These are phyloP conservation scores for Philereme transversata DNA, from an alignment of 2,888 invertebrate genomes.

Conservation along the genomic window DNA sequence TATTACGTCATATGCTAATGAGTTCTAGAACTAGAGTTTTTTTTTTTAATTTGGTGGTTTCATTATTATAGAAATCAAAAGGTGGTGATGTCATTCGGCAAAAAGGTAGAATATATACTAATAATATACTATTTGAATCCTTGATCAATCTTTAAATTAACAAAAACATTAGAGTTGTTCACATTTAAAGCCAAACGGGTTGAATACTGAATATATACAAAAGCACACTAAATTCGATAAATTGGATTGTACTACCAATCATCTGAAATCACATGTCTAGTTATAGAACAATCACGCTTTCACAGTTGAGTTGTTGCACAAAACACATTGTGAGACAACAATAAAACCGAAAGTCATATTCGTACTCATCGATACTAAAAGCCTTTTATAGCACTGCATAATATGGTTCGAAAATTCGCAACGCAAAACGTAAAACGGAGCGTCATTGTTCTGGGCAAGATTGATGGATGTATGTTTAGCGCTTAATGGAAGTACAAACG, in stretches of 20 bases:
- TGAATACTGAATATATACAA: neutral
- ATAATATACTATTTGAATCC: conserved; percentile 3
- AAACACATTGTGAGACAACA: conserved; percentile 43
- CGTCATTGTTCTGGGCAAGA: conserved; percentile 63
- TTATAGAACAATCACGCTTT: conserved; percentile 25
- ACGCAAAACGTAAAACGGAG: conserved; percentile 51
- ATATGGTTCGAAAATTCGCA: conserved; percentile 55
- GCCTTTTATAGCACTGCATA: conserved; percentile 43
- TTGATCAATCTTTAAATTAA: neutral
- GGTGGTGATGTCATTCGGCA: conserved; percentile 11
- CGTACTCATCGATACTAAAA: conserved; percentile 44
- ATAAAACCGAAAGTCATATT: conserved; percentile 61
- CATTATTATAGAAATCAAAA: conserved; percentile 4
- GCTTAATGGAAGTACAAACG: conserved; percentile 57
- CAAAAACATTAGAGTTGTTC: conserved; percentile 1
- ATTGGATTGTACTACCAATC: conserved; percentile 6
- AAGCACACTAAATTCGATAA: neutral
- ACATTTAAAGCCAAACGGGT: neutral
- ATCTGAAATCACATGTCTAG: conserved; percentile 18
- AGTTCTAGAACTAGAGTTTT: conserved; percentile 21
- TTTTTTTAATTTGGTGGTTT: conserved; percentile 15
- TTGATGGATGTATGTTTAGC: conserved; percentile 61
- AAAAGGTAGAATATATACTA: conserved; percentile 7
- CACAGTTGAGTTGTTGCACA: conserved; percentile 35
- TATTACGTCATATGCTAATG: conserved; percentile 36